phyloP scores from a whole-genome alignment of 2,888 invertebrate genomes.

The Empis livida region DNA sequence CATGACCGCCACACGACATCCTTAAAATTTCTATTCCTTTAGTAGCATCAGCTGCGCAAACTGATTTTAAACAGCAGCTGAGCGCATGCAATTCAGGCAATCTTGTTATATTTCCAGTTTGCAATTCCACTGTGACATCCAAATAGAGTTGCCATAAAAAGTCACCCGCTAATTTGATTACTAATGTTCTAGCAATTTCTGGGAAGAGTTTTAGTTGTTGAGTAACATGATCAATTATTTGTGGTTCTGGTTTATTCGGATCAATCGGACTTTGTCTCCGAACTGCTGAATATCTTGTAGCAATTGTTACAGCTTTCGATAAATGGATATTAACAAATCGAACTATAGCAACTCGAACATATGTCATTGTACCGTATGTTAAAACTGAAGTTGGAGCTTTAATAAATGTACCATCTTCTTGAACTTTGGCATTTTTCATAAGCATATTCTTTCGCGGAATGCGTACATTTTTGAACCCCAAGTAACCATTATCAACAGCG shows the following conservation, averaged over 20 bases:
- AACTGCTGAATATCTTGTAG: slow-evolving; percentile 79
- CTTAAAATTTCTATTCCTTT: slow-evolving; percentile 67
- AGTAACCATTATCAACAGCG: slow-evolving; percentile 82
- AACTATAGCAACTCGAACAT: slow-evolving; percentile 71
- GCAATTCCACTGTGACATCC: slow-evolving; percentile 60
- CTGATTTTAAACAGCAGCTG: slow-evolving; percentile 81
- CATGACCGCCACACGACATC: slow-evolving; percentile 89
- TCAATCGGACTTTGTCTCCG: slow-evolving; percentile 77
- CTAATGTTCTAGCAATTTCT: slow-evolving; percentile 64
- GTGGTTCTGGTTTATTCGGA: slow-evolving; percentile 70
- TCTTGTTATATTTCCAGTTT: slow-evolving; percentile 61
- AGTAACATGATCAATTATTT: slow-evolving; percentile 84
- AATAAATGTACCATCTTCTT: slow-evolving; percentile 79
- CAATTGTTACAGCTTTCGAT: slow-evolving; percentile 72
- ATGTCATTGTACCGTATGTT: slow-evolving; percentile 78
- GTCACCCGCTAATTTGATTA: slow-evolving; percentile 58
- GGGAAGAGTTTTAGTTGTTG: slow-evolving; percentile 89
- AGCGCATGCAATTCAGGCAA: slow-evolving; percentile 77
- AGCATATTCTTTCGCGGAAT: slow-evolving; percentile 82
- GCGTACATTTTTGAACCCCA: slow-evolving; percentile 72
- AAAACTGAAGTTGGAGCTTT: slow-evolving; percentile 69
- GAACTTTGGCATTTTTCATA: slow-evolving; percentile 84
- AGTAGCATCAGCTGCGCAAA: slow-evolving; percentile 57
- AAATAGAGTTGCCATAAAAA: slow-evolving; percentile 74
- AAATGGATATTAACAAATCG: slow-evolving; percentile 57